Base-by-base conservation (phyloP, 2,113 vertebrate genomes). In the Boulengeromyrus knoepffleri region DNA sequence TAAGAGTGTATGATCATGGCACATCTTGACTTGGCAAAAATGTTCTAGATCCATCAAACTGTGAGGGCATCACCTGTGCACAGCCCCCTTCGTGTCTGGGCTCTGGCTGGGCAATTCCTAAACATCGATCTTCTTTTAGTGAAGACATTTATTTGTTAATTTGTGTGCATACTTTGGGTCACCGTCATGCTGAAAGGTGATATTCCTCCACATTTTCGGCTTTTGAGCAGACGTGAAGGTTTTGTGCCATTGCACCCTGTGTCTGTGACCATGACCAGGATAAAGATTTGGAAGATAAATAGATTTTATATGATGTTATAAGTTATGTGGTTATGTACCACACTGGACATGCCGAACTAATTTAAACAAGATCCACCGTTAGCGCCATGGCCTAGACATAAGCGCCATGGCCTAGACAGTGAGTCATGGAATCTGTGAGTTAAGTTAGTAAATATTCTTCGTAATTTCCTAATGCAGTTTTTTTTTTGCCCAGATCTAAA, bases 401-500 rank as follows among this genome's bases (percentile, higher is more conserved):
- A 77, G 13, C 31, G 1, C 31, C 12, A 5, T 74, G 31, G 13
- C 31, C 58, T 62, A 27, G 58, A 62, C 24, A 27, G 13, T 36
- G 70, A 74, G n/a, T 74, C 70, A 77, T 77, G 70, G 70, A 77
- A 77, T 39, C 70, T 19, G 1, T 77, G 70, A 77, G 42, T 47
- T 21, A 15, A 46, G 31, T 84, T 24, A 24, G 21, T 46, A 84
- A 84, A 46, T 47, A 45, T 24, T 47, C 8, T 47, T n/a, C 5
- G 1, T 84, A 42, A 84, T 7, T 24, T 84, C 9, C 39, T 46
- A 84, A 46, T n/a, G 21, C 21, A 27, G 5, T 62, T 21, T 84
- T 42, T 46, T 42, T 47, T 83, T 84, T 84, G 8, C 21, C 7
- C 96, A 98, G 93, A 96, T 93, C 84, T 96, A 92, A 96, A 96